Percentiles rank a stretch among this genome's conserved stretches.
Evolutionary conservation across 37 sponge, comb jelly and placozoan species (phyloP).

Genomic region (Hormiphora californensis): DNA sequence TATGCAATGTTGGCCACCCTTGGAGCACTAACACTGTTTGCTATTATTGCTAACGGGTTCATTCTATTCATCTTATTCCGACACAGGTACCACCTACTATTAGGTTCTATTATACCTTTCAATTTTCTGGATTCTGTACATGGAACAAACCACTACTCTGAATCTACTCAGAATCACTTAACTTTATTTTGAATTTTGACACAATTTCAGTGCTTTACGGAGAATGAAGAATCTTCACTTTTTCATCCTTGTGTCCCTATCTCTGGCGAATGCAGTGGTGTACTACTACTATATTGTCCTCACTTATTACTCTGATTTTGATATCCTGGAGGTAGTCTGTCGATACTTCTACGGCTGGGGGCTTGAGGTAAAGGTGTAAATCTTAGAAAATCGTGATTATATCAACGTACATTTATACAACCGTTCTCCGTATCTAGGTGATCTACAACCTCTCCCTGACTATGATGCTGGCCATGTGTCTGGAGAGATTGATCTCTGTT

Average conservation of each 20-base stretch:
- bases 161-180: no score
- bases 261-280: not conserved
- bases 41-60: not conserved
- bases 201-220: not conserved
- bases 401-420: not conserved
- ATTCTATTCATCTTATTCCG: not conserved
- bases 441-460: not conserved
- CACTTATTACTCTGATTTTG: not conserved
- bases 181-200: no score
- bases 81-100: no score
- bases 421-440: not conserved
- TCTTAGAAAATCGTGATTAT: not conserved
- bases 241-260: not conserved
- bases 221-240: slow-evolving; percentile 6
- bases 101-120: no score
- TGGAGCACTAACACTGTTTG: not conserved
- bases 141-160: no score
- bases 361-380: not conserved
- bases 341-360: not conserved
- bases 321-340: not conserved
- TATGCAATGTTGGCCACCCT: not conserved
- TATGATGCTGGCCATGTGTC: not conserved
- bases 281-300: not conserved
- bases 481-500: not conserved
- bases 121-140: no score